These are phyloP conservation scores for Eclectus roratus DNA, from an alignment of 2,113 vertebrate genomes.

Conservation along the genomic window DNA sequence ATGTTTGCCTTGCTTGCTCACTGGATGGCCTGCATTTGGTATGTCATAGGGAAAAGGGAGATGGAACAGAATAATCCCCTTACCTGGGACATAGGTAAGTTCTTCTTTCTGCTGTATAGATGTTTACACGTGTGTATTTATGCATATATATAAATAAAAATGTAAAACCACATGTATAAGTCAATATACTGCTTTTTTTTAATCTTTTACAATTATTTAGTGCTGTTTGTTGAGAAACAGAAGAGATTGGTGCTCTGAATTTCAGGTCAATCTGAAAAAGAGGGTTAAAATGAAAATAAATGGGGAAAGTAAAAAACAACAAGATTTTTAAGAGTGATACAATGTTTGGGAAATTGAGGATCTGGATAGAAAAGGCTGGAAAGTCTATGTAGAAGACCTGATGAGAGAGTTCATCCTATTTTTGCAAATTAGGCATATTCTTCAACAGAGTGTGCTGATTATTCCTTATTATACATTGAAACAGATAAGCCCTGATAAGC, in stretches of 20 bases:
- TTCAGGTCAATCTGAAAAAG: not conserved
- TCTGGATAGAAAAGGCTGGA: not conserved
- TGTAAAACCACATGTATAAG: not conserved
- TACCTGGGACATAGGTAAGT: conserved; percentile 95
- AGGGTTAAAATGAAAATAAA: not conserved
- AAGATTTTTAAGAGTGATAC: not conserved
- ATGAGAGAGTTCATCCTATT: not conserved
- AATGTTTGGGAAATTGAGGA: not conserved
- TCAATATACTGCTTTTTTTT: not conserved
- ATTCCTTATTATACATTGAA: not conserved
- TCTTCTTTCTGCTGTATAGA: not conserved
- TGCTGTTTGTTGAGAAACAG: not conserved
- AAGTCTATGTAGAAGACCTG: accelerated
- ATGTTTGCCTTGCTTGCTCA: conserved; percentile 97
- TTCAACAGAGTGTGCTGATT: not conserved
- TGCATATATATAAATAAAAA: not conserved
- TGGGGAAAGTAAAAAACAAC: not conserved
- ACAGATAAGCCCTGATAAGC: not conserved
- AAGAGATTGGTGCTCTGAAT: not conserved
- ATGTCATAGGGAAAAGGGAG: conserved; percentile 96
- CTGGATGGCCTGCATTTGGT: conserved; percentile 99
- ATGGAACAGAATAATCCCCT: conserved; percentile 89
- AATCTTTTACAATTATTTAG: not conserved
- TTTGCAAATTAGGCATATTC: not conserved
- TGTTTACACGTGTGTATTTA: accelerated